Evolutionary conservation across 2,888 invertebrate species (phyloP).

Genomic region (Steinernema carpocapsae): DNA sequence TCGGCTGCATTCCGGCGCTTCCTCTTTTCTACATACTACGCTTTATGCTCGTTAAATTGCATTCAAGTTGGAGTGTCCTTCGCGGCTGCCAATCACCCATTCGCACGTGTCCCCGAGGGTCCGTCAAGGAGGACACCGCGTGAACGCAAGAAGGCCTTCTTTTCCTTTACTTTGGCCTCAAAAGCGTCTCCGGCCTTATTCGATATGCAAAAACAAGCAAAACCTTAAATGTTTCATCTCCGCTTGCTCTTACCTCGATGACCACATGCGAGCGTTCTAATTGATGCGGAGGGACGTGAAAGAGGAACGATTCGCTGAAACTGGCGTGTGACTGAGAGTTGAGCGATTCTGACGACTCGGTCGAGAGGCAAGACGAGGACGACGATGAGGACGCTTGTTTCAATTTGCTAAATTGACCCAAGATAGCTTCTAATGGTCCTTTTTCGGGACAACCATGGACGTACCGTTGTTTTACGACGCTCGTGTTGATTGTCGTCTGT

Average conservation of each 20-base stretch:
- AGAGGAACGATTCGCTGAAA: conserved; percentile 62
- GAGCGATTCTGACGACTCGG: conserved; percentile 41
- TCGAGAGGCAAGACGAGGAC: conserved; percentile 48
- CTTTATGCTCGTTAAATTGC: too few species aligned
- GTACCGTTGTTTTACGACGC: conserved; percentile 41
- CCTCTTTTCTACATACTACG: too few species aligned
- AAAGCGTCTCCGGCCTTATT: too few species aligned
- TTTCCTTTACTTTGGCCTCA: too few species aligned
- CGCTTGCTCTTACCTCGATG: conserved; percentile 53
- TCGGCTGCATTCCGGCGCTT: too few species aligned
- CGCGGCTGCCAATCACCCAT: too few species aligned
- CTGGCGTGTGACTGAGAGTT: conserved; percentile 47
- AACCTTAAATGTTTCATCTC: too few species aligned
- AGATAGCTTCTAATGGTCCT: background rate
- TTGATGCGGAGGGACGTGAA: conserved; percentile 56
- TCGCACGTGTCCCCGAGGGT: too few species aligned
- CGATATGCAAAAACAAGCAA: too few species aligned
- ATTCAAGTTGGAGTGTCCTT: too few species aligned
- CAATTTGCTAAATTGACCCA: conserved; percentile 24
- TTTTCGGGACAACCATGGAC: background rate
- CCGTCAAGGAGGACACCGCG: too few species aligned
- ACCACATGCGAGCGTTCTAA: conserved; percentile 58
- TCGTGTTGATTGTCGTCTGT: conserved; percentile 59
- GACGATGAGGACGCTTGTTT: conserved; percentile 49
- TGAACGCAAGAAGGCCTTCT: too few species aligned